These are phyloP conservation scores for Neodiprion pinetum DNA, from an alignment of 1,140 invertebrate species.

Conservation along the genomic window DNA sequence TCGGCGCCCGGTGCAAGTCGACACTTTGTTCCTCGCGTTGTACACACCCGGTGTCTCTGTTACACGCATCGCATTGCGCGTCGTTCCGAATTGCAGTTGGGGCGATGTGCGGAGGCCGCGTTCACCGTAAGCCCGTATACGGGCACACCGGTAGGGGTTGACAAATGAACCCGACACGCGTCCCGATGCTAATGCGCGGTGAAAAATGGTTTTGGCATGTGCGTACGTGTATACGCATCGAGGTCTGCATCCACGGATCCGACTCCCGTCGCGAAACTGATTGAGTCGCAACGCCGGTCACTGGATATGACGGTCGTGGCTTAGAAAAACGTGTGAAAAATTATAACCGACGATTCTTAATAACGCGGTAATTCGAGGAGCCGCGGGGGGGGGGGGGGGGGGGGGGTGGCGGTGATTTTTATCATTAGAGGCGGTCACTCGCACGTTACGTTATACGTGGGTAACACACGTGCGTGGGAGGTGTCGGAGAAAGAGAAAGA, in stretches of 20 bases:
- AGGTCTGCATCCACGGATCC: too few relatives aligned
- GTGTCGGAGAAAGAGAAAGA: not conserved
- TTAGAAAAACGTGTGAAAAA: not conserved
- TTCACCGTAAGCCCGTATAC: not conserved
- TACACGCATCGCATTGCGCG: not conserved
- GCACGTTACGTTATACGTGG: not conserved
- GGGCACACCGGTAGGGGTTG: not conserved
- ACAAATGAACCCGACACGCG: slow-evolving; percentile 15
- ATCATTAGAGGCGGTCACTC: not conserved
- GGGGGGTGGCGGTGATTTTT: too few relatives aligned
- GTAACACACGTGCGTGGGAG: not conserved
- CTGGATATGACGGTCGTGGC: not conserved
- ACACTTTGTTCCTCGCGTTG: not conserved
- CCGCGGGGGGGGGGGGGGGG: too few relatives aligned
- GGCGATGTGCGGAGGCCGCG: too few relatives aligned
- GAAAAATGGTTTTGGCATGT: slow-evolving; percentile 11
- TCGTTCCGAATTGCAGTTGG: not conserved
- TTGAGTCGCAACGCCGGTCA: slow-evolving; percentile 8
- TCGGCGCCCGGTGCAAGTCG: too few relatives aligned
- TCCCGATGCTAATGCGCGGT: slow-evolving; percentile 12
- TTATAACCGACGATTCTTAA: not conserved
- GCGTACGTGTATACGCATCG: not conserved
- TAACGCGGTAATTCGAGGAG: not conserved
- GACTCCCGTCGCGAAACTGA: slow-evolving; percentile 2
- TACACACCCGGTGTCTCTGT: not conserved